Evolutionary conservation across 2,113 vertebrate species (phyloP).

Genomic region (Colinus virginianus): DNA sequence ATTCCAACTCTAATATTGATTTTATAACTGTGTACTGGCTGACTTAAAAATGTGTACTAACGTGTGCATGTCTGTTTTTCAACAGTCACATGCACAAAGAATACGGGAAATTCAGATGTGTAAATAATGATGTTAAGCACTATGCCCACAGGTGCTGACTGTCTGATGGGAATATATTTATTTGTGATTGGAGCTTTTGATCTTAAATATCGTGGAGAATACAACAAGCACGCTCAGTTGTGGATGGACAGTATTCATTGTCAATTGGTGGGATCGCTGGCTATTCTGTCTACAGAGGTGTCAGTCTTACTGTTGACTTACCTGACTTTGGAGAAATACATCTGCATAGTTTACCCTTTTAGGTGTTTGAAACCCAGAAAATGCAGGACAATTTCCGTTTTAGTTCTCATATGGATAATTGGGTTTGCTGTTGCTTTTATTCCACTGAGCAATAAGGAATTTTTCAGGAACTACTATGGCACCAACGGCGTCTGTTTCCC

Average conservation of each 20-base stretch:
- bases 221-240: slow-evolving; percentile 93
- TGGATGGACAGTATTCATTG: slow-evolving; percentile 96
- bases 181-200: slow-evolving; percentile 95
- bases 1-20: background rate
- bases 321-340: slow-evolving; percentile 96
- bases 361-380: slow-evolving; percentile 90
- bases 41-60: background rate
- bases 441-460: slow-evolving; percentile 88
- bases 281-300: slow-evolving; percentile 97
- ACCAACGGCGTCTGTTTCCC: slow-evolving; percentile 97
- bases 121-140: slow-evolving; percentile 61
- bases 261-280: slow-evolving; percentile 92
- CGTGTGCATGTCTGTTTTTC: background rate
- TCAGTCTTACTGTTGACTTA: slow-evolving; percentile 96
- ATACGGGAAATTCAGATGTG: slow-evolving; percentile 35
- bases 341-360: slow-evolving; percentile 97
- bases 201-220: slow-evolving; percentile 94
- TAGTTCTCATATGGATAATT: slow-evolving; percentile 91
- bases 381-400: slow-evolving; percentile 87
- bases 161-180: slow-evolving; percentile 96
- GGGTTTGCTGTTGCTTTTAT: slow-evolving; percentile 91
- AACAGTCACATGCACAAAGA: background rate
- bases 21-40: background rate
- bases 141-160: slow-evolving; percentile 89
- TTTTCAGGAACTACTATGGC: slow-evolving; percentile 96